A percentile compares a stretch with the other conserved stretches of the same genome.
Evolutionary conservation across 1,140 invertebrate genomes (phyloP).

Genomic region (Polypedilum vanderplanki): DNA sequence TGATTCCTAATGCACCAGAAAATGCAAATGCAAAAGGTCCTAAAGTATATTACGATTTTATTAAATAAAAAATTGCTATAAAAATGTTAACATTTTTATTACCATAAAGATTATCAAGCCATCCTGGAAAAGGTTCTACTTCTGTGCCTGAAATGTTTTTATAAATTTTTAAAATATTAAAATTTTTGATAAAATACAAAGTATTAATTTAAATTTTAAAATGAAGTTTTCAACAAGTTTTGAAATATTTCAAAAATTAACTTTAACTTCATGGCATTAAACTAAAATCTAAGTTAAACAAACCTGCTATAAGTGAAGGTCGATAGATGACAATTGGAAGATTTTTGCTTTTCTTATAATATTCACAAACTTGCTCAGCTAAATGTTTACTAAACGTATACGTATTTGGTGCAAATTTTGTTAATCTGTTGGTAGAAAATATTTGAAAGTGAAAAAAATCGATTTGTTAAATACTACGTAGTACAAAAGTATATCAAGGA

Average conservation of each 20-base stretch:
- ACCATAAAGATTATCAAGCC: conserved; percentile 94
- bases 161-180: too few species aligned
- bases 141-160: conserved; percentile 51
- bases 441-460: too few species aligned
- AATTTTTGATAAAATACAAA: too few species aligned
- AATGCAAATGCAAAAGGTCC: conserved; percentile 54
- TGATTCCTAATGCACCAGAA: conserved; percentile 61
- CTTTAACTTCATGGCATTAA: too few species aligned
- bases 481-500: too few species aligned
- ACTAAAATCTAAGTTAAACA: conserved; percentile 46
- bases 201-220: too few species aligned
- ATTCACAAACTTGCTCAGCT: conserved; percentile 66
- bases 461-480: too few species aligned
- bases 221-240: too few species aligned
- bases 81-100: too few species aligned
- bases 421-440: conserved; percentile 39
- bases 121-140: conserved; percentile 64
- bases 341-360: conserved; percentile 58
- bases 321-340: conserved; percentile 78
- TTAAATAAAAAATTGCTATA: too few species aligned
- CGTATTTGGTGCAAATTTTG: conserved; percentile 74
- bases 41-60: too few species aligned
- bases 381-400: conserved; percentile 81
- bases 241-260: too few species aligned
- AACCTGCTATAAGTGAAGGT: conserved; percentile 63